Base-by-base conservation (phyloP, 2,888 invertebrate genomes). In the Pocota personata region DNA sequence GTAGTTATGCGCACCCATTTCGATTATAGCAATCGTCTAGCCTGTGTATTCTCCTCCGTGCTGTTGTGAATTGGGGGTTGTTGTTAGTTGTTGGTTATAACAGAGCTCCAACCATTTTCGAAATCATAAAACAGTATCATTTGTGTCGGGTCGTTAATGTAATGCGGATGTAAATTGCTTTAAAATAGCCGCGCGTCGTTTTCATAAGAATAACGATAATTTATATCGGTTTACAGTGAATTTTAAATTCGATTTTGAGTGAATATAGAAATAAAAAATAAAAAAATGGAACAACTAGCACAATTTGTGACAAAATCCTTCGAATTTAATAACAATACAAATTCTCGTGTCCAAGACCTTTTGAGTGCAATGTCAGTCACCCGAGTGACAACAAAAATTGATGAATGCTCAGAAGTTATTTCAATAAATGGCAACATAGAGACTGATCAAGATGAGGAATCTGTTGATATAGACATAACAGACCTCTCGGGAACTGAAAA, bases 251-350 rank as follows among this genome's bases (percentile, higher is more conserved):
- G 8, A 37, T 32, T 21, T 6, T 8, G 2, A 35, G 30, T 30
- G 52, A 24, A 6, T 7, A 1, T 2, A 30, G 2, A 1, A 35
- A 7, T 43, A 57, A 10, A 24, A 35, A 24, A 43, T 30, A 30
- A 62, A 50, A 92, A 91, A 93, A 97, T 97, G 97, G 97, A 97
- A 94, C 96, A 97, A 94, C 94, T 97, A 93, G 96, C 97, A 91
- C 96, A 97, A 94, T 97, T 97, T 94, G 97, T 97, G 91, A 96
- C 96, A 90, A 97, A 97, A 93, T 97, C 97, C 87, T 96, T 97
- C 93, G 96, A 96, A 91, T 95, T 94, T 88, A 93, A 93, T 88
- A 93, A 91, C 86, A 88, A 87, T 72, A 93, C 90, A 86, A 93
- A 92, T 87, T 90, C 91, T 78, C 89, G 91, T 64, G 91, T 90